phyloP scores from a whole-genome alignment of 2,113 vertebrate genomes.

The Bubo bubo region DNA sequence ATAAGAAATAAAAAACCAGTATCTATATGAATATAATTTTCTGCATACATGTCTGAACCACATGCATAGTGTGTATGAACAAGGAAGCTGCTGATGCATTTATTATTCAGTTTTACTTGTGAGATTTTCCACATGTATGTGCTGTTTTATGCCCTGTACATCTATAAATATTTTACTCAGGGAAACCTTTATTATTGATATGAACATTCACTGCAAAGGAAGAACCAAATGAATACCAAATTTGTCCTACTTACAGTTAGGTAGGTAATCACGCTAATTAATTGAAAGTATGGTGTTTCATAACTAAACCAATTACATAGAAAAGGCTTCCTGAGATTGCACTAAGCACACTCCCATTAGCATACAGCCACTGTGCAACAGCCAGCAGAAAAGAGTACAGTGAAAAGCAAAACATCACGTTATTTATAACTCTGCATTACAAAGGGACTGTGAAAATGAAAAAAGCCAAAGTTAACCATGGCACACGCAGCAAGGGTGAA shows the following conservation, averaged over 20 bases:
- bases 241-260: background rate
- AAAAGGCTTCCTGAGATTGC: background rate
- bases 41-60: background rate
- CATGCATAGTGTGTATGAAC: background rate
- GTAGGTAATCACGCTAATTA: slow-evolving; percentile 8
- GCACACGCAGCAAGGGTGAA: background rate
- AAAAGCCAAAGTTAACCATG: background rate
- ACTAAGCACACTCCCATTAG: background rate
- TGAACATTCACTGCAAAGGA: background rate
- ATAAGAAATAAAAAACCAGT: background rate
- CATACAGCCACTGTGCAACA: background rate
- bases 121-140: background rate
- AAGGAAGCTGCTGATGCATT: background rate
- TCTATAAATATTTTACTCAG: background rate
- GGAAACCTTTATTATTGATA: background rate
- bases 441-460: background rate
- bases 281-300: background rate
- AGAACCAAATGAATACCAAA: background rate
- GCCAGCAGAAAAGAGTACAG: background rate
- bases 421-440: background rate
- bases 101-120: background rate
- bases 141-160: background rate
- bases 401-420: background rate
- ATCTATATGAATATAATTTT: background rate
- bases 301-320: background rate